Conservation (phyloP, 2,888 invertebrate genomes). For the Drosophila subquinaria region DNA sequence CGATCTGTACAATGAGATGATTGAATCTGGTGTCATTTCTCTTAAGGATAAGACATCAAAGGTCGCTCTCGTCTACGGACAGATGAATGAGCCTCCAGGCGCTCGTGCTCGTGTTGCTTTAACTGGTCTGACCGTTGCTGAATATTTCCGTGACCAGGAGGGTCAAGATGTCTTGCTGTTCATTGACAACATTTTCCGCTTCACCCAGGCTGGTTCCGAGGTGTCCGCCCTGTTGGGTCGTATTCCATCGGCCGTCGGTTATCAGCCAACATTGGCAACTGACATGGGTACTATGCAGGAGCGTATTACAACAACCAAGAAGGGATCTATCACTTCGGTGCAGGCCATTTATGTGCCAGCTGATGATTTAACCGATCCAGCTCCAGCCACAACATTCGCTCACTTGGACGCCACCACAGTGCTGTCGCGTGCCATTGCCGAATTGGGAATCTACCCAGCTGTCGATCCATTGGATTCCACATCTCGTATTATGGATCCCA, state of each 20-base stretch:
- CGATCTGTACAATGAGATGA: slow-evolving; percentile 98
- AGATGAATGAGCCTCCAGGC: slow-evolving; percentile 98
- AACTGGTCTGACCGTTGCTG: slow-evolving; percentile 96
- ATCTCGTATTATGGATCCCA: slow-evolving; percentile 97
- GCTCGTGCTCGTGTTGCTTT: slow-evolving; percentile 97
- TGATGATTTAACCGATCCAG: slow-evolving; percentile 98
- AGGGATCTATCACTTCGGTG: slow-evolving; percentile 97
- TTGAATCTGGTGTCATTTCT: slow-evolving; percentile 96
- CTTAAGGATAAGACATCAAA: slow-evolving; percentile 95
- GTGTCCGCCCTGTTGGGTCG: slow-evolving; percentile 96
- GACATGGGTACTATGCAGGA: slow-evolving; percentile 99
- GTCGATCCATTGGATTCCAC: slow-evolving; percentile 97
- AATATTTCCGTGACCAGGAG: slow-evolving; percentile 97
- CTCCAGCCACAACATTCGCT: slow-evolving; percentile 97
- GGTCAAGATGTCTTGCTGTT: slow-evolving; percentile 97
- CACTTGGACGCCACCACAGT: slow-evolving; percentile 98
- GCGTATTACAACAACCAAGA: slow-evolving; percentile 97
- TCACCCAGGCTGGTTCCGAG: slow-evolving; percentile 96
- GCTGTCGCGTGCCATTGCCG: slow-evolving; percentile 95
- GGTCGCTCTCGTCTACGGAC: slow-evolving; percentile 94
- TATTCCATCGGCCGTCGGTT: slow-evolving; percentile 98
- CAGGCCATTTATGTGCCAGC: slow-evolving; percentile 98
- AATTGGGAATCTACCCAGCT: slow-evolving; percentile 96
- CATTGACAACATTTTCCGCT: slow-evolving; percentile 98
- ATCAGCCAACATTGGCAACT: slow-evolving; percentile 97